These are phyloP conservation scores for Furnarius figulus DNA, from an alignment of 2,113 vertebrate species.

Conservation along the genomic window DNA sequence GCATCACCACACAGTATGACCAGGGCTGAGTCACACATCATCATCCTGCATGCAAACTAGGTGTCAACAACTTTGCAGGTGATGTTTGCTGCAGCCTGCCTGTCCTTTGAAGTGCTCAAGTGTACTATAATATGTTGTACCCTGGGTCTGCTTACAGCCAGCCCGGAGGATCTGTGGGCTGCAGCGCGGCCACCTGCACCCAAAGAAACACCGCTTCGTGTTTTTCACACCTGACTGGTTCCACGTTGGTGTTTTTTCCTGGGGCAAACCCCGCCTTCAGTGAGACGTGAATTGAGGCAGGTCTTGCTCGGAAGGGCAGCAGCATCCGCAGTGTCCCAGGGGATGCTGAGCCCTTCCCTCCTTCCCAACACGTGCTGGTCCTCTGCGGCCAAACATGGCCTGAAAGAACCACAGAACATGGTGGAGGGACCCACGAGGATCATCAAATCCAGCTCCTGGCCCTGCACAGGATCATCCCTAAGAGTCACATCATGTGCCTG, in stretches of 20 bases:
- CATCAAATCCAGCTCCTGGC: neutral
- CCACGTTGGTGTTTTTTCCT: neutral
- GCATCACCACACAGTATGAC: neutral
- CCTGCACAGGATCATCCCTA: neutral
- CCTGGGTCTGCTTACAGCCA: neutral
- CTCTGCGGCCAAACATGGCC: neutral
- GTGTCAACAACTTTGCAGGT: conserved; percentile 22
- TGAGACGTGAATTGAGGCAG: neutral
- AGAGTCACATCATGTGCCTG: fast-evolving
- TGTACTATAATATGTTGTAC: neutral
- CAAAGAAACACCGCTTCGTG: neutral
- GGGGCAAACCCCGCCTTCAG: conserved; percentile 3
- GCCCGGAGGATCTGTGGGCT: neutral
- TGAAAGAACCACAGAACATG: neutral
- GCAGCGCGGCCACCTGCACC: neutral
- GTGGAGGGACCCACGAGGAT: neutral
- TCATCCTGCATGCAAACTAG: conserved; percentile 17
- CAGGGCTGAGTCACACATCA: conserved; percentile 37
- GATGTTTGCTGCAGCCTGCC: neutral
- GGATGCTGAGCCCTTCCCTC: neutral
- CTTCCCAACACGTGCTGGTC: fast-evolving
- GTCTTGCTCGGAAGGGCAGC: neutral
- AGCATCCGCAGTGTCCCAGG: neutral
- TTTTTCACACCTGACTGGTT: neutral
- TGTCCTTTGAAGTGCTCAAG: neutral